Percentiles rank a stretch among this genome's conserved stretches.
These are phyloP conservation scores for Polyploca ridens DNA, from an alignment of 2,888 invertebrate genomes.

Conservation along the genomic window DNA sequence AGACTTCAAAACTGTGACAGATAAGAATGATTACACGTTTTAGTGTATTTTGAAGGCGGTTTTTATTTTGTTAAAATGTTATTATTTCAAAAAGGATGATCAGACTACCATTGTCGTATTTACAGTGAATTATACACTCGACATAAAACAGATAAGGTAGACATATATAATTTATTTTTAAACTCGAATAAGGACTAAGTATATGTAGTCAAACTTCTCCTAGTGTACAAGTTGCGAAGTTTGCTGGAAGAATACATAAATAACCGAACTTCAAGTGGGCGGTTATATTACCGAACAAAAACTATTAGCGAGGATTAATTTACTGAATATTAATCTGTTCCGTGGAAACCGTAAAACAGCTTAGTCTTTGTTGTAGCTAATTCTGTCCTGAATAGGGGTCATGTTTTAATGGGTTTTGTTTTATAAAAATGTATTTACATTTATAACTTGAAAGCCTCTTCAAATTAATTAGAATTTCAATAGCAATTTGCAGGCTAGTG, in stretches of 20 bases:
- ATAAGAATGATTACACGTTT: no score
- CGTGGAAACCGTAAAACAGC: slow-evolving; percentile 4
- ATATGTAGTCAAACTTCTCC: no score
- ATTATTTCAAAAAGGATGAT: no score
- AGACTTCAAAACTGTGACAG: no score
- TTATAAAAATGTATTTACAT: not conserved
- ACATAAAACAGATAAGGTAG: no score
- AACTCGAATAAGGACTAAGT: no score
- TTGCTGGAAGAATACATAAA: slow-evolving; percentile 1
- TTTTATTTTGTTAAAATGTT: no score
- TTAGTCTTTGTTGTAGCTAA: not conserved
- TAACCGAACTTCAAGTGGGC: not conserved
- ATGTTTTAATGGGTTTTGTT: not conserved
- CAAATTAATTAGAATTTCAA: not conserved
- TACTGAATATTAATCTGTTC: slow-evolving; percentile 3
- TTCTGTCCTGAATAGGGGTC: not conserved
- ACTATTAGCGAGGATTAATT: slow-evolving; percentile 7
- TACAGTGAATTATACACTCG: no score
- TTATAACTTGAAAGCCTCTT: not conserved
- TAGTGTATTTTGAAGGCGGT: no score
- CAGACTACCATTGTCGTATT: no score
- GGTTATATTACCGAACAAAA: slow-evolving; percentile 1
- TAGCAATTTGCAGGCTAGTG: not conserved
- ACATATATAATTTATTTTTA: no score
- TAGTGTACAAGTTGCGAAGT: not conserved